Evolutionary conservation across 2,888 invertebrate genomes (phyloP).

Genomic region (Schrankia costaestrigalis): DNA sequence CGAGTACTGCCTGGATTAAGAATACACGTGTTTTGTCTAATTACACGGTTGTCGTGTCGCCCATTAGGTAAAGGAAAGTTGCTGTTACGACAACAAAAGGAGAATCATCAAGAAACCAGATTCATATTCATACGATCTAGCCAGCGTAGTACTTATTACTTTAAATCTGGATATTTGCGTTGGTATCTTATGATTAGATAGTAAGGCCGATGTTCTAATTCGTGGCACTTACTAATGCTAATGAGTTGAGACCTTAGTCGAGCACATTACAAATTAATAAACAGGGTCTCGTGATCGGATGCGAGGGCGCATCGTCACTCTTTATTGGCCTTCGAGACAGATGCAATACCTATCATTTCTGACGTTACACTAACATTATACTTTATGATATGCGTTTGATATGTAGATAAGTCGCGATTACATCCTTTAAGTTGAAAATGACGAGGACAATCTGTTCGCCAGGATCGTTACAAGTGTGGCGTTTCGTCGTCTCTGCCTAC

Average conservation of each 20-base stretch:
- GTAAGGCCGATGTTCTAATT: constrained; percentile 53
- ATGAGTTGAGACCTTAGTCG: constrained; percentile 44
- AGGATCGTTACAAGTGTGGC: too few species aligned
- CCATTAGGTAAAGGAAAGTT: too few species aligned
- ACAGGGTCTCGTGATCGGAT: constrained; percentile 34
- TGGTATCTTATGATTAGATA: constrained; percentile 35
- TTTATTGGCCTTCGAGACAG: constrained; percentile 30
- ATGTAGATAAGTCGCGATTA: too few species aligned
- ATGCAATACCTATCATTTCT: constrained; percentile 3
- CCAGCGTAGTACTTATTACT: too few species aligned
- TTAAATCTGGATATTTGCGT: constrained; percentile 8
- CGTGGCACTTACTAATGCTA: constrained; percentile 49
- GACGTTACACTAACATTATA: neutral
- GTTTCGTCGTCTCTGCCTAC: too few species aligned
- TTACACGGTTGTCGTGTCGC: too few species aligned
- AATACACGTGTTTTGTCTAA: too few species aligned
- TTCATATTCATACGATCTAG: neutral
- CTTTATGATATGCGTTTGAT: neutral
- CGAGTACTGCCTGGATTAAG: too few species aligned
- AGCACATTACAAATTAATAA: constrained; percentile 30
- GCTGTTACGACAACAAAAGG: too few species aligned
- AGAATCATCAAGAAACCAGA: neutral
- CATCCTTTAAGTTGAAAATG: too few species aligned
- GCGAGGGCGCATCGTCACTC: constrained; percentile 26
- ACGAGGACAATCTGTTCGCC: too few species aligned